These are phyloP conservation scores for Petrolisthes manimaculis DNA, from an alignment of 2,888 invertebrate genomes.

Conservation along the genomic window DNA sequence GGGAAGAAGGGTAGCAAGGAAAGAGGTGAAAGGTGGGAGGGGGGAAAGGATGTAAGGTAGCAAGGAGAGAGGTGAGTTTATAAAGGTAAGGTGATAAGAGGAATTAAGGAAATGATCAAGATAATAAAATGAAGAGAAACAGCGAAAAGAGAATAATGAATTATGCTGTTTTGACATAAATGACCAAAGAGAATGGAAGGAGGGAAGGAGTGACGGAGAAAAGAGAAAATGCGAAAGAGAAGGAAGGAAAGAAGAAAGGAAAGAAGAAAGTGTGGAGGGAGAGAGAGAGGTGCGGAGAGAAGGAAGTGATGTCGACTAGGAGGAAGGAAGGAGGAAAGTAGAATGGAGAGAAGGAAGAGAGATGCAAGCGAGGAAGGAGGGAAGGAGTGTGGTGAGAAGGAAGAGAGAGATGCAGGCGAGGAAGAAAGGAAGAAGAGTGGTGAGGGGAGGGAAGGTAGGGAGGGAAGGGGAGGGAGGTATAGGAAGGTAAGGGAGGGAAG, in stretches of 20 bases:
- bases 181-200: no score
- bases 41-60: background rate
- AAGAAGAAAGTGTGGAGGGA: background rate
- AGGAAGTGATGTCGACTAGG: background rate
- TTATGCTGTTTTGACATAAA: no score
- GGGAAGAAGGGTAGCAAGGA: background rate
- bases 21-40: background rate
- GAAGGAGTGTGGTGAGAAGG: no score
- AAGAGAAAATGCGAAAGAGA: background rate
- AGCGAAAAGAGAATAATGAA: no score
- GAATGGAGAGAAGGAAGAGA: background rate
- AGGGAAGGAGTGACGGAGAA: background rate
- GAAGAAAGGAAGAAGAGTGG: background rate
- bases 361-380: background rate
- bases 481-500: background rate
- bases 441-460: background rate
- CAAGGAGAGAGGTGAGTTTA: background rate
- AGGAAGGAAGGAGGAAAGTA: background rate
- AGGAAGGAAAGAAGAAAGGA: background rate
- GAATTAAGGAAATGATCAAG: no score
- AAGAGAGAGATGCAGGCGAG: background rate
- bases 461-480: background rate
- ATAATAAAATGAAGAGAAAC: no score
- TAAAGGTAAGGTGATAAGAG: no score
- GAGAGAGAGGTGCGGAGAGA: background rate